Percentiles rank a stretch among this genome's conserved stretches.
Conservation (phyloP, 2,888 invertebrate genomes). For the Scaptodrosophila latifasciaeformis region DNA sequence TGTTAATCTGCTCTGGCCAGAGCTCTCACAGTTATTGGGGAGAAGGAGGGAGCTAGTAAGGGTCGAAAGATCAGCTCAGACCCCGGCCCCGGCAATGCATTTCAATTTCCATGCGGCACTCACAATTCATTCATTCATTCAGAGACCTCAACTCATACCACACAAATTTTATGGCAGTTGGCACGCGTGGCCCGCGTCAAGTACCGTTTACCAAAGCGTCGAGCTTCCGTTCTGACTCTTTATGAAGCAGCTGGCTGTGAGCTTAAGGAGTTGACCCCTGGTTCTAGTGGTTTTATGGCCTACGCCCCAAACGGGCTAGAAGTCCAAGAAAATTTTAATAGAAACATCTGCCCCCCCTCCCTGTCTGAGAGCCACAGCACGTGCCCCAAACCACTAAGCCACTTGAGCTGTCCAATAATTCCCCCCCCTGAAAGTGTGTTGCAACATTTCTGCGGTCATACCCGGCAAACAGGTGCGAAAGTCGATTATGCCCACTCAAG, state of each 20-base stretch:
- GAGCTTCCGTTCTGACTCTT: slow-evolving; percentile 1
- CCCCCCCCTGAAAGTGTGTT: not conserved
- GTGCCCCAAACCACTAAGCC: too few species aligned
- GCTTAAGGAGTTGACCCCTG: not conserved
- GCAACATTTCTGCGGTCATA: slow-evolving; percentile 33
- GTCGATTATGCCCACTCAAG: slow-evolving; percentile 44
- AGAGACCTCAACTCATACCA: slow-evolving; percentile 8
- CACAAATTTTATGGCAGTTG: slow-evolving; percentile 28
- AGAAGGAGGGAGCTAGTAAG: too few species aligned
- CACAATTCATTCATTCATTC: too few species aligned
- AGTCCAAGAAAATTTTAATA: not conserved
- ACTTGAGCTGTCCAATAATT: not conserved
- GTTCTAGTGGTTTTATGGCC: too few species aligned
- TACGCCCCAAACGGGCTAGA: not conserved
- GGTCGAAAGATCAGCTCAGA: too few species aligned
- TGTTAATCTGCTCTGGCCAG: slow-evolving; percentile 49
- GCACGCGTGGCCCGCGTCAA: slow-evolving; percentile 45
- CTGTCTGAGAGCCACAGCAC: slow-evolving; percentile 35
- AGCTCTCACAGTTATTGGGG: slow-evolving; percentile 19
- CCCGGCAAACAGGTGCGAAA: slow-evolving; percentile 49
- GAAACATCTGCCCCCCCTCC: not conserved
- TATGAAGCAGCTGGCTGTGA: not conserved
- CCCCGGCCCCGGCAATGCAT: slow-evolving; percentile 35
- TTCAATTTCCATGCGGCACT: slow-evolving; percentile 54
- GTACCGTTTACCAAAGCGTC: slow-evolving; percentile 27